Conservation (phyloP, 2,888 invertebrate genomes). For the Synergus japonicus region DNA sequence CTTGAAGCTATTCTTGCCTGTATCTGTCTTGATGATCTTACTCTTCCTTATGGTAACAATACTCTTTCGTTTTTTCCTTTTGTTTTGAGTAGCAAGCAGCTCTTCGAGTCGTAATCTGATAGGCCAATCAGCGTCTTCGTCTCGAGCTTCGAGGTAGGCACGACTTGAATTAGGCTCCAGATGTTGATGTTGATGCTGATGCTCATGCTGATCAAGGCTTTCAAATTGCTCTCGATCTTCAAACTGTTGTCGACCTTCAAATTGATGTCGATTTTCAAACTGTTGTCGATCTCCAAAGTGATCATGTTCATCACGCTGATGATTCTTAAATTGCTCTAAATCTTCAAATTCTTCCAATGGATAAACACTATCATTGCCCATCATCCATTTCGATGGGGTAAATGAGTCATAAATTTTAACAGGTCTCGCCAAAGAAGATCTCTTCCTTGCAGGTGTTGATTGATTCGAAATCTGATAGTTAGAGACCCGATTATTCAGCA, state of each 20-base stretch:
- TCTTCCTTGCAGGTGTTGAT: constrained; percentile 67
- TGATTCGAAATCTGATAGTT: constrained; percentile 40
- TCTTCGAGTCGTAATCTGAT: constrained; percentile 70
- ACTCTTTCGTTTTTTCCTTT: constrained; percentile 64
- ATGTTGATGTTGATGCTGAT: neutral
- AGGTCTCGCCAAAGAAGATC: constrained; percentile 72
- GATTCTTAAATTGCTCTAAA: neutral
- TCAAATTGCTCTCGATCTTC: constrained; percentile 47
- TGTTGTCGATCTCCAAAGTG: constrained; percentile 44
- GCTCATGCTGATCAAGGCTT: constrained; percentile 6
- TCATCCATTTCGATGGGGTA: constrained; percentile 57
- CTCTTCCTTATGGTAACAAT: constrained; percentile 62
- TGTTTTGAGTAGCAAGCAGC: constrained; percentile 70
- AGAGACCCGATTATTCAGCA: neutral
- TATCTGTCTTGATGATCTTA: constrained; percentile 65
- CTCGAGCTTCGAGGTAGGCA: constrained; percentile 39
- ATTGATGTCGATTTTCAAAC: constrained; percentile 44
- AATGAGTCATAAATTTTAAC: constrained; percentile 73
- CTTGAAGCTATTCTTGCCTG: constrained; percentile 65
- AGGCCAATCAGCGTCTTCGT: constrained; percentile 66
- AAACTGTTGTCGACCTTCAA: constrained; percentile 44
- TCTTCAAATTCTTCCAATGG: neutral
- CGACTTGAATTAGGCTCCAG: constrained; percentile 30
- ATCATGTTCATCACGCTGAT: neutral
- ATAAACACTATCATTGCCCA: neutral